Conservation (phyloP, 2,113 vertebrate genomes). For the Anolis sagrei region DNA sequence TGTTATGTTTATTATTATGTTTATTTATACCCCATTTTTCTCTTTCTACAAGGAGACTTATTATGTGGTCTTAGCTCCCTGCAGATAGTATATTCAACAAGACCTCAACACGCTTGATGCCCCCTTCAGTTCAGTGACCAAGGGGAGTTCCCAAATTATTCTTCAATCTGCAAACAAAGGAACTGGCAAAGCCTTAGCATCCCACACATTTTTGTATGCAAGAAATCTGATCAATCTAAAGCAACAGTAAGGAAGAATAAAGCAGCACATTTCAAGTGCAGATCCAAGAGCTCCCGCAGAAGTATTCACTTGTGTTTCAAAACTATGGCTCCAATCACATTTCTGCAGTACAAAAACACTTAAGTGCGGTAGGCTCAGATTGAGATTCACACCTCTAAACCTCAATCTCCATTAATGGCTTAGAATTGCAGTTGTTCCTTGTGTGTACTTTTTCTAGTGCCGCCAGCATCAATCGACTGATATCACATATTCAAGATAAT, state of each 20-base stretch:
- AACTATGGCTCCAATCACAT: neutral
- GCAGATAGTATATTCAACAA: neutral
- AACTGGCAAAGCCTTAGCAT: neutral
- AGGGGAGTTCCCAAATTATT: neutral
- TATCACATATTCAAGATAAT: neutral
- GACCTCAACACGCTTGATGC: neutral
- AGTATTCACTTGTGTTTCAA: neutral
- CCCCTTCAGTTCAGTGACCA: neutral
- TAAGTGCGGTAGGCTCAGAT: neutral
- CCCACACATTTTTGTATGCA: neutral
- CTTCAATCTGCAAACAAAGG: neutral
- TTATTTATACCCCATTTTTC: too few relatives aligned
- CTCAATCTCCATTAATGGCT: neutral
- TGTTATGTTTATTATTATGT: too few relatives aligned
- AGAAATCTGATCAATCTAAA: neutral
- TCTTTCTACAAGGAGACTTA: too few relatives aligned
- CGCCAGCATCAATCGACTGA: neutral
- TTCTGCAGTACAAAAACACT: neutral
- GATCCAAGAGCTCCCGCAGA: neutral
- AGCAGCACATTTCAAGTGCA: rapidly evolving
- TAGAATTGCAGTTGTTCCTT: rapidly evolving
- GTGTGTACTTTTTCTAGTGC: rapidly evolving
- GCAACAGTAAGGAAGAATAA: neutral
- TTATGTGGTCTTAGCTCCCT: neutral
- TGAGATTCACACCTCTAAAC: neutral